Evolutionary conservation across 2,797 vertebrate genomes (phyloP).

Genomic region (Cyclura pinguis): DNA sequence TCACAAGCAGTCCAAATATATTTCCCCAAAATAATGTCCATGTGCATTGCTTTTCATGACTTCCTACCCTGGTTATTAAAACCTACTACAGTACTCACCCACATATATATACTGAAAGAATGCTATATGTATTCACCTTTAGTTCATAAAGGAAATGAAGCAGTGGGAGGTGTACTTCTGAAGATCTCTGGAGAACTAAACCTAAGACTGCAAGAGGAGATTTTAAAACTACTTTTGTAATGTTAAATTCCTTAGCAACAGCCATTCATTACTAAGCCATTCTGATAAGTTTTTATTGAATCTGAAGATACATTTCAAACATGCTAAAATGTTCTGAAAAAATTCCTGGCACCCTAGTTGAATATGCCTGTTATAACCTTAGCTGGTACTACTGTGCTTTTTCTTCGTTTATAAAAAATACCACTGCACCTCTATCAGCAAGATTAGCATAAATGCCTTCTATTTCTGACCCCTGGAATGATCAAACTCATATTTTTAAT

Average conservation of each 20-base stretch:
- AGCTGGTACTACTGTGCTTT: conserved; percentile 56
- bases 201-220: conserved; percentile 22
- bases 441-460: conserved; percentile 69
- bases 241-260: conserved; percentile 44
- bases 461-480: conserved; percentile 57
- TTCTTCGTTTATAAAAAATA: conserved; percentile 70
- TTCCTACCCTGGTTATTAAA: conserved; percentile 40
- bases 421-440: conserved; percentile 62
- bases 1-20: conserved; percentile 30
- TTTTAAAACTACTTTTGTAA: conserved; percentile 21
- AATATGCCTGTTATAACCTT: conserved; percentile 61
- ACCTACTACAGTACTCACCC: conserved; percentile 25
- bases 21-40: conserved; percentile 47
- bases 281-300: conserved; percentile 39
- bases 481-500: conserved; percentile 66
- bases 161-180: not conserved
- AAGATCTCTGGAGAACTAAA: not conserved
- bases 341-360: conserved; percentile 61
- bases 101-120: conserved; percentile 47
- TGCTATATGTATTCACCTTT: conserved; percentile 21
- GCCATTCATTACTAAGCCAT: conserved; percentile 60
- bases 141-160: not conserved
- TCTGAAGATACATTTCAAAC: conserved; percentile 53
- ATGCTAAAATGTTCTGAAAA: conserved; percentile 61
- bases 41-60: conserved; percentile 32